Conservation (phyloP, 2,797 vertebrate genomes). For the Necrosyrtes monachus region DNA sequence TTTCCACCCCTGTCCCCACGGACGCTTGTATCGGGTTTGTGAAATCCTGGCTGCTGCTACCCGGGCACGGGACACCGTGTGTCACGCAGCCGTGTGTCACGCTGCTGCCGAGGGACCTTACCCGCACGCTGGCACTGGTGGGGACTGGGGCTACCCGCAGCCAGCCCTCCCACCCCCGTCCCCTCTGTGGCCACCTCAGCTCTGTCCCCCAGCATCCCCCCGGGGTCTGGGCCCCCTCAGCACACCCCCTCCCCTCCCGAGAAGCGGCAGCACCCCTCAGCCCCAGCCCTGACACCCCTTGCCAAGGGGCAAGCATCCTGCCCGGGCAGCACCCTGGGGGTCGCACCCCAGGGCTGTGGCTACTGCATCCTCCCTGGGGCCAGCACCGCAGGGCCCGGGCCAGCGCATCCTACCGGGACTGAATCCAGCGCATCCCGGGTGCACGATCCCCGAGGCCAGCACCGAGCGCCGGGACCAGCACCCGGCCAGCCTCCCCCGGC, state of each 20-base stretch:
- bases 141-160: not conserved
- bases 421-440: not conserved
- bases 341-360: not conserved
- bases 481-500: not conserved
- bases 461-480: not conserved
- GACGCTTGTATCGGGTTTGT: not conserved
- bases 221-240: not conserved
- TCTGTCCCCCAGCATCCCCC: not conserved
- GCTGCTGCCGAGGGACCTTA: not conserved
- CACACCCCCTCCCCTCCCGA: no score
- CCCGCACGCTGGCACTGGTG: not conserved
- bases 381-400: not conserved
- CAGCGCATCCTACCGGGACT: not conserved
- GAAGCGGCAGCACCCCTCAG: no score
- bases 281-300: not conserved
- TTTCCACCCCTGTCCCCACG: not conserved
- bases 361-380: not conserved
- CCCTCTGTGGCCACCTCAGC: not conserved
- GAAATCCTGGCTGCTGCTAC: not conserved
- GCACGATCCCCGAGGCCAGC: not conserved
- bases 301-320: not conserved
- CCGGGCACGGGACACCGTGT: not conserved
- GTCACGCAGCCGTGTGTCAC: not conserved
- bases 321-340: not conserved
- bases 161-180: not conserved